Evolutionary conservation across 2,797 vertebrate species (phyloP).

Genomic region (Eremophila alpestris): DNA sequence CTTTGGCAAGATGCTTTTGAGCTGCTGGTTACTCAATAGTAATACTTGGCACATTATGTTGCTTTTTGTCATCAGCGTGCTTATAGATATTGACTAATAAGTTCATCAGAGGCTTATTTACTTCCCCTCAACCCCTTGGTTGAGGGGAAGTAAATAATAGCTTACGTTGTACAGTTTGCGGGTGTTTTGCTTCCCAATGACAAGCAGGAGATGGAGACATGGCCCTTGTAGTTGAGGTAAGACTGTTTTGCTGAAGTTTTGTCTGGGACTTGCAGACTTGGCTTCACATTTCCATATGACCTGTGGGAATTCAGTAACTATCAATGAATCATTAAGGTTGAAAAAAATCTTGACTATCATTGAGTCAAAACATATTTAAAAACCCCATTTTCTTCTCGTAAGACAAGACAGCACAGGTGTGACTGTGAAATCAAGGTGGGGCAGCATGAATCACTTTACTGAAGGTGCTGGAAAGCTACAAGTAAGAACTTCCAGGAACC

Average conservation of each 20-base stretch:
- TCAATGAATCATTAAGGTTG: neutral
- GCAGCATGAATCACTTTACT: neutral
- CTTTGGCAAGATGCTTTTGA: conserved; percentile 32
- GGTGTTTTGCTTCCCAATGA: neutral
- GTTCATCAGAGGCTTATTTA: neutral
- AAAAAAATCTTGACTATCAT: neutral
- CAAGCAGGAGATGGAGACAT: neutral
- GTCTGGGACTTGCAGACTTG: neutral
- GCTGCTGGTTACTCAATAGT: neutral
- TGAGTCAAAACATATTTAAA: neutral
- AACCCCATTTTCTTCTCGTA: neutral
- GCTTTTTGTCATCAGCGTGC: neutral
- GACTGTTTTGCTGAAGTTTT: neutral
- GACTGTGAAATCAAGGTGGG: neutral
- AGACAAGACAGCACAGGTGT: neutral
- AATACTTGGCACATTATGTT: neutral
- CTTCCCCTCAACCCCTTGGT: neutral
- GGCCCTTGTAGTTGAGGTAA: neutral
- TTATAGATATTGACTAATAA: neutral
- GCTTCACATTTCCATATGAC: neutral
- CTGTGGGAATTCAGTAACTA: neutral
- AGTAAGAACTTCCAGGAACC: neutral
- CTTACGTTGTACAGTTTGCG: neutral
- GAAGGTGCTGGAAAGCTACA: neutral
- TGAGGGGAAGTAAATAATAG: neutral